These are phyloP conservation scores for Chloropsis cyanopogon DNA, from an alignment of 2,113 vertebrate genomes.

Conservation along the genomic window DNA sequence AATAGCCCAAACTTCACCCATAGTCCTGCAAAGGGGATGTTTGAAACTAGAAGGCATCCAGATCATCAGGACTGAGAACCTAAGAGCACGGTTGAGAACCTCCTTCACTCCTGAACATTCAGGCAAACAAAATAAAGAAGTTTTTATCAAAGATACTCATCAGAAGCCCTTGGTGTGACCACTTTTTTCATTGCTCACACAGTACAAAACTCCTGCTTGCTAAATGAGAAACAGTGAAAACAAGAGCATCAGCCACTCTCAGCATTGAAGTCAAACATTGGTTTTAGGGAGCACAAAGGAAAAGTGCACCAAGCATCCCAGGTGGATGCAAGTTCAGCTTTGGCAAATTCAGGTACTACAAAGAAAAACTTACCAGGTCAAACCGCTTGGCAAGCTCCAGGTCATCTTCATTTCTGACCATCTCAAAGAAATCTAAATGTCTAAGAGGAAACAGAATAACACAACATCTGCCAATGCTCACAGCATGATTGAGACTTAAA, in stretches of 20 bases:
- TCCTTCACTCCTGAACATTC: background rate
- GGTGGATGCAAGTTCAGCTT: background rate
- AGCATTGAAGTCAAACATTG: background rate
- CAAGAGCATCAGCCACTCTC: background rate
- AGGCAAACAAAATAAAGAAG: background rate
- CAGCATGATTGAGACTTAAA: background rate
- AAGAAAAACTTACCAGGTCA: slow-evolving; percentile 81
- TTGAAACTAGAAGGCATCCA: background rate
- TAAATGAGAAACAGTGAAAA: background rate
- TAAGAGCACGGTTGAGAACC: background rate
- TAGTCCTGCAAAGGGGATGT: background rate
- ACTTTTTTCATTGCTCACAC: background rate
- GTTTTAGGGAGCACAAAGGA: background rate
- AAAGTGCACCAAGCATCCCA: background rate
- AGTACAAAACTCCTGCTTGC: background rate
- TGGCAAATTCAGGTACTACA: background rate
- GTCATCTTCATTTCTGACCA: slow-evolving; percentile 97
- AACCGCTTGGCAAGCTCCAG: slow-evolving; percentile 90
- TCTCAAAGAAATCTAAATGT: slow-evolving; percentile 98
- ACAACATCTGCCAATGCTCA: background rate
- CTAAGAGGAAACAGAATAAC: slow-evolving; percentile 63
- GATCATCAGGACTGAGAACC: background rate
- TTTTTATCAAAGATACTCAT: background rate
- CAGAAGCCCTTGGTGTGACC: background rate
- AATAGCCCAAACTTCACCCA: background rate